Base-by-base conservation (phyloP, 2,888 invertebrate species). In the Drosophila limbata region DNA sequence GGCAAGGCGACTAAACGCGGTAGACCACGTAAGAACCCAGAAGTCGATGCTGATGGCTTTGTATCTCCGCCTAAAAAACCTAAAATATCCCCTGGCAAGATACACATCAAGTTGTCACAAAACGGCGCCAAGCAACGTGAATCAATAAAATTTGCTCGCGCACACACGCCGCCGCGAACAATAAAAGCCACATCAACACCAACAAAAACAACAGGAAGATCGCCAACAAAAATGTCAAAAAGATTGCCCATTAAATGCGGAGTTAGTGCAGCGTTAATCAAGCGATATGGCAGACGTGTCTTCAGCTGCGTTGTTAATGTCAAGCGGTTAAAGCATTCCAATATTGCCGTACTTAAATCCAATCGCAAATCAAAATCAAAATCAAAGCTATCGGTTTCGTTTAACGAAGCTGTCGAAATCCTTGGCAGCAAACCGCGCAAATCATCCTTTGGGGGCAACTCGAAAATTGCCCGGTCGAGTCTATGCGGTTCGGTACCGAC, bases 391-490 rank as follows among this genome's bases (percentile, higher is more conserved):
- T 85, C 91, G 0, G 91, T 91, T 3, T 91, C 91, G 4, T 91
- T 91, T 62, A 84, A 76, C 19, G 91, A 91, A 19, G 81, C 91
- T 13, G 91, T 91, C 5, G 91, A 91, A 60, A 86, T 91, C 25
- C 76, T 91, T 40, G 91, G 91, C 21, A 78, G 71, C 25, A 70
- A 51, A 9, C 66, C 76, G 37, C 66, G 64, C 6, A 62, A 73
- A 42, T 65, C 69, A 3, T 50, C 69, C 15, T 44, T 51, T 31
- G 2, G 40, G 13, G 19, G 15, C n/a, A 19, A 47, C 47, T 60
- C 66, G 1, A 53, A 9, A 9, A 28, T 28, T 1, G 10, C 13
- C 0, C 28, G 19, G 1, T 15, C 52, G 4, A 67, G 45, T 9
- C 47, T 53, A 9, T 13, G 10, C 13, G 15, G 9, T 10, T 69